Base-by-base conservation (phyloP, 2,113 vertebrate genomes). In the Grammomys dolichurus region DNA sequence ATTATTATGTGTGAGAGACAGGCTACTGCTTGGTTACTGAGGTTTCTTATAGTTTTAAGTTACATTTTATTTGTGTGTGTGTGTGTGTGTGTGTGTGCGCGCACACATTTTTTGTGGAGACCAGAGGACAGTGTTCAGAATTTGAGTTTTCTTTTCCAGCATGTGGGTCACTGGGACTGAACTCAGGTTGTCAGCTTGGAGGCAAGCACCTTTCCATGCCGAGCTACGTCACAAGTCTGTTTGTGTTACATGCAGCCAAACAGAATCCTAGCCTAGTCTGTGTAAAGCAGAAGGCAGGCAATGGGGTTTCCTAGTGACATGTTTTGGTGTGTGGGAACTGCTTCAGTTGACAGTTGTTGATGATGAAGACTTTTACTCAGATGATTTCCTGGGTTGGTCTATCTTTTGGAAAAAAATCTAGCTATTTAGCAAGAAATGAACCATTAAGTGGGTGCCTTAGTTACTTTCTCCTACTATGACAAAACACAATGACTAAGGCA, bases 1-100 rank as follows among this genome's bases (percentile, higher is more conserved):
- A 40, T 69, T 91, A 60, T 33, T 10, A 14, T 75, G 3, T 51
- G 65, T 86, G 31, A 78, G 90, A 69, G 67, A 36, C 33, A 43
- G 4, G 1, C 36, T 43, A 16, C 40, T 67, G 0, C 28, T 96
- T 51, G 65, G 46, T 51, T 86, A 19, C 33, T 14, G 73, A 54
- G 14, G 63, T 93, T 95, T 96, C 87, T 94, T 60, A n/a, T 24
- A 58, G n/a, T 26, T 40, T n/a, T 78, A 84, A 65, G 40, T 85
- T 46, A 65, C 24, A 65, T 31, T 65, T 58, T 43, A 7, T 40
- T 13, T 65, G 26, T 85, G 60, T 65, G 58, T 63, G 36, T 56
- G 48, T n/a, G 28, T 78, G 51, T 78, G 51, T n/a, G 33, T 80
- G 51, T 58, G 80, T 65, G 36, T 3, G 54, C 1, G 0, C 26